Base-by-base conservation (phyloP, 1,140 invertebrate species). In the Thereuonema tuberculata region DNA sequence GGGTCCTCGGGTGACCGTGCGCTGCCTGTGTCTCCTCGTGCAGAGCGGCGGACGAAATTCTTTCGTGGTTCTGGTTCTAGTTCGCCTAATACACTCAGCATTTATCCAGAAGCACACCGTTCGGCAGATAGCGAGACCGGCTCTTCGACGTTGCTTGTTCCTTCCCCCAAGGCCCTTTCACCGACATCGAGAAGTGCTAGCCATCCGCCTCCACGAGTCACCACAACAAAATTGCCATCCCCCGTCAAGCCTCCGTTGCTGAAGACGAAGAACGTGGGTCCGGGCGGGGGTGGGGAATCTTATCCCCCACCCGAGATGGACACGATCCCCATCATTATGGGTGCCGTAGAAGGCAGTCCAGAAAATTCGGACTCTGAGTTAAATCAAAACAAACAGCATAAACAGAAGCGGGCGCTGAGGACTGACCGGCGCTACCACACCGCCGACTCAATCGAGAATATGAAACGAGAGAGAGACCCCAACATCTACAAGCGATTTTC, bases 161-260 rank as follows among this genome's bases (percentile, higher is more conserved):
- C 24, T 72, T 72, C 72, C 59, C 70, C 71, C 29, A 77, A 73
- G 63, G 76, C 73, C 64, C 59, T 62, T 14, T 53, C 61, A 49
- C 56, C 67, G 53, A 61, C 63, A 23, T 58, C 65, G 23, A 70
- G 81, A 69, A 84, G 84, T 61, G 81, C 85, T 64, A 84, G 83
- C 21, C 86, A 87, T 71, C 84, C 84, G 60, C 84, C 85, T 26
- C 84, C 84, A n/a, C n/a, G n/a, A n/a, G 29, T 85, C 83, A 46
- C 85, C 85, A 48, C 82, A 83, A 48, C 81, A n/a, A n/a, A n/a
- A n/a, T n/a, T n/a, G n/a, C n/a, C n/a, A n/a, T n/a, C n/a, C n/a
- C n/a, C n/a, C n/a, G 80, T 83, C 61, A 86, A 87, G 72, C 85
- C 84, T 52, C 85, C 84, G 2, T 72, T 87, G 60, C 74, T 84